Evolutionary conservation across 2,797 vertebrate genomes (phyloP).

Genomic region (Clamator glandarius): DNA sequence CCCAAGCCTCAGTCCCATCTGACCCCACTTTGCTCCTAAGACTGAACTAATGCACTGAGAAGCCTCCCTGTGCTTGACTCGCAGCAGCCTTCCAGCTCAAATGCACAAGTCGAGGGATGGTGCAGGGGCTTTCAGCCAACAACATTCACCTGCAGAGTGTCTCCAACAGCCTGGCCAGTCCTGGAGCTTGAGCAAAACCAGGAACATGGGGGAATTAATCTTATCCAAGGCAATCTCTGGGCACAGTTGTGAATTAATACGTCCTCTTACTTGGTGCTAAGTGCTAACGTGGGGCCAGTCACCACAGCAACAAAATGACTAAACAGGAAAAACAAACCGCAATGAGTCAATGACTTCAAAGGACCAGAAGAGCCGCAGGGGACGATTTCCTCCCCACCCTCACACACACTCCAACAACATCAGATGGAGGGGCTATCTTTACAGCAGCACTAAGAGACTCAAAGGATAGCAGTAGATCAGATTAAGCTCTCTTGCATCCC

Average conservation of each 20-base stretch:
- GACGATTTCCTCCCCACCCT: conserved; percentile 18
- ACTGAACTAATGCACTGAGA: fast-evolving
- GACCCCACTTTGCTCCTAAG: not conserved
- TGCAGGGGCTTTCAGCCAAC: not conserved
- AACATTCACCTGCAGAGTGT: fast-evolving
- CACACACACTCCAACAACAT: not conserved
- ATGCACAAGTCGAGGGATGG: not conserved
- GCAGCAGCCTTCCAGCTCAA: not conserved
- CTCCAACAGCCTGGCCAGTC: not conserved
- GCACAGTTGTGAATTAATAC: not conserved
- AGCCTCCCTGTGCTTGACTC: not conserved
- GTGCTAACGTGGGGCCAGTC: not conserved
- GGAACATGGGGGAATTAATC: not conserved
- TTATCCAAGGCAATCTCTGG: not conserved
- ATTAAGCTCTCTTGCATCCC: not conserved
- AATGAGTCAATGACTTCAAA: conserved; percentile 60
- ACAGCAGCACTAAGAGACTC: not conserved
- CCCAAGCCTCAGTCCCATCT: not conserved
- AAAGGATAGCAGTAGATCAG: not conserved
- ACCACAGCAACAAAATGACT: conserved; percentile 20
- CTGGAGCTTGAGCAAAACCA: not conserved
- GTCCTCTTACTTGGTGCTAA: not conserved
- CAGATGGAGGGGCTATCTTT: not conserved
- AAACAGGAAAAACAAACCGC: conserved; percentile 51
- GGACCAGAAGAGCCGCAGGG: not conserved